phyloP scores from a whole-genome alignment of 2,113 vertebrate genomes.

The Trogon melanurus region DNA sequence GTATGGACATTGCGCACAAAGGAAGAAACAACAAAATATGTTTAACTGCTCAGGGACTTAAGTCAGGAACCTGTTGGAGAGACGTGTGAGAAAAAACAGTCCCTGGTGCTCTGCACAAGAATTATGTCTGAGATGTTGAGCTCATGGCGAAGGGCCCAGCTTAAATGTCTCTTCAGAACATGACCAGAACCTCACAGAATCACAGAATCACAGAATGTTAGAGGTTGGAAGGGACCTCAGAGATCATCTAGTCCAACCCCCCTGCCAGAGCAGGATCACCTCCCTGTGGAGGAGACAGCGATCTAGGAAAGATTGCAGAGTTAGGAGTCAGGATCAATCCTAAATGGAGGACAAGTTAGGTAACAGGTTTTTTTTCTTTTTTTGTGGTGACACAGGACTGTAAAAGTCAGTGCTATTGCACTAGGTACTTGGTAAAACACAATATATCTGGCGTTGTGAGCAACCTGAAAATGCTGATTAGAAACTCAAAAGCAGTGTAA shows the following conservation, averaged over 20 bases:
- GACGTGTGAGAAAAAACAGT: rapidly evolving
- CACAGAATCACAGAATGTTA: too few species aligned
- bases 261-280: too few species aligned
- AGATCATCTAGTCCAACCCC: too few species aligned
- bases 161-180: not conserved
- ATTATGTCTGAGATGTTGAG: not conserved
- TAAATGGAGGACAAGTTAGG: not conserved
- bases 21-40: not conserved
- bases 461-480: not conserved
- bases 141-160: not conserved
- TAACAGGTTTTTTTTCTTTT: not conserved
- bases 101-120: not conserved
- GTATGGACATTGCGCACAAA: rapidly evolving
- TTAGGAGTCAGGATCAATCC: not conserved
- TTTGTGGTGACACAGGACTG: not conserved
- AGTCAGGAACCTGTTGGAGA: not conserved
- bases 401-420: not conserved
- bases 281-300: not conserved
- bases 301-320: not conserved
- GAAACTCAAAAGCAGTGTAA: not conserved
- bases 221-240: too few species aligned
- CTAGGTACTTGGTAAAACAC: not conserved
- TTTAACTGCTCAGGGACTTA: not conserved
- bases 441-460: not conserved
- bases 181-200: too few species aligned